Evolutionary conservation across 2,797 vertebrate genomes (phyloP).

Genomic region (Hephaestus fuliginosus): DNA sequence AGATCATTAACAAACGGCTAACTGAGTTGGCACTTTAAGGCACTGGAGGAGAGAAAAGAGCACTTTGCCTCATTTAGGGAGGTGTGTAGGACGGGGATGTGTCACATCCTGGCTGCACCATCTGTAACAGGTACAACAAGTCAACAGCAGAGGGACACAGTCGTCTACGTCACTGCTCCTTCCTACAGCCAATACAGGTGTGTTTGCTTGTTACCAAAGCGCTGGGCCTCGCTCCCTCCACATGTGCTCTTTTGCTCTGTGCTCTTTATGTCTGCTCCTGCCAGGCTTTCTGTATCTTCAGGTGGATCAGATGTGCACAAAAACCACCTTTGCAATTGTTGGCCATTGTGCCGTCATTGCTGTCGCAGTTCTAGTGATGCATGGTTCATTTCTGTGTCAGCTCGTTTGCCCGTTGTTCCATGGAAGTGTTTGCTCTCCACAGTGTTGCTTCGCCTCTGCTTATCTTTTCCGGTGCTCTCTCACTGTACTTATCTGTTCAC

Average conservation of each 20-base stretch:
- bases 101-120: slow-evolving; percentile 21
- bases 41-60: slow-evolving; percentile 2
- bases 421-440: neutral
- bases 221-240: slow-evolving; percentile 60
- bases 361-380: neutral
- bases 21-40: slow-evolving; percentile 39
- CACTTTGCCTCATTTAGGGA: neutral
- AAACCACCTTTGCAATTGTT: neutral
- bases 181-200: neutral
- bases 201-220: slow-evolving; percentile 69
- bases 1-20: slow-evolving; percentile 62
- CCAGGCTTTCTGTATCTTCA: slow-evolving; percentile 77
- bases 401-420: neutral
- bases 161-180: slow-evolving; percentile 71
- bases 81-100: slow-evolving; percentile 13
- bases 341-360: neutral
- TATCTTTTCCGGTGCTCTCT: slow-evolving; percentile 6
- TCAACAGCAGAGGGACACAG: slow-evolving; percentile 71
- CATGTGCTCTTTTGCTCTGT: slow-evolving; percentile 41
- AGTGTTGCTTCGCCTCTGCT: neutral
- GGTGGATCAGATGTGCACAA: neutral
- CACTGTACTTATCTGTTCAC: no score
- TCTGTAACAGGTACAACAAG: slow-evolving; percentile 71
- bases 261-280: slow-evolving; percentile 78
- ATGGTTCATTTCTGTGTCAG: neutral